Evolutionary conservation across 2,797 vertebrate species (phyloP).

Genomic region (Gymnocypris eckloni): DNA sequence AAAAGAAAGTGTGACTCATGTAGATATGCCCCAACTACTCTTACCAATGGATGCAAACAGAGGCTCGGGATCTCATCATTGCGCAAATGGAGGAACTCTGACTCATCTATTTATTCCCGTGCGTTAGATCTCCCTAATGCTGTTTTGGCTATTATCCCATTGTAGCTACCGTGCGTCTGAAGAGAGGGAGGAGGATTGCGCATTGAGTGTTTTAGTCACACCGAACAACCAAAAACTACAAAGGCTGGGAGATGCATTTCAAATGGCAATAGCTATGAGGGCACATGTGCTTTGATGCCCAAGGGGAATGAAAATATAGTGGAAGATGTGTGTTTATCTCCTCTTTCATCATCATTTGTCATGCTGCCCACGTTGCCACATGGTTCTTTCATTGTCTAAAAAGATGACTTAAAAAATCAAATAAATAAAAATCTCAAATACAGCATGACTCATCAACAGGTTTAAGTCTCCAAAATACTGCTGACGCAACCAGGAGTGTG

Average conservation of each 20-base stretch:
- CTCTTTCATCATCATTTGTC: not conserved
- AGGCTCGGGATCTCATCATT: conserved; percentile 63
- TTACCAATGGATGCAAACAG: conserved; percentile 55
- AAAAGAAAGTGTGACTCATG: conserved; percentile 56
- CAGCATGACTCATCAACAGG: conserved; percentile 15
- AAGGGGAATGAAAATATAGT: conserved; percentile 27
- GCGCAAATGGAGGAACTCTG: conserved; percentile 76
- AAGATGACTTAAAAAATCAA: not conserved
- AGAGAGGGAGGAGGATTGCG: conserved; percentile 71
- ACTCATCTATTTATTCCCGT: conserved; percentile 84
- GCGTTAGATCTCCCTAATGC: conserved; percentile 80
- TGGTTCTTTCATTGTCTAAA: not conserved
- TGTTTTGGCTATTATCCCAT: conserved; percentile 80
- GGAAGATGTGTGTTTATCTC: conserved; percentile 6
- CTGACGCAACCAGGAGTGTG: conserved; percentile 26
- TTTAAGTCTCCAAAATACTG: not conserved
- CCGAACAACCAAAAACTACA: conserved; percentile 77
- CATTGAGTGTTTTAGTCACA: conserved; percentile 83
- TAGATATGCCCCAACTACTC: conserved; percentile 49
- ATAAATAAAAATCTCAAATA: conserved; percentile 12
- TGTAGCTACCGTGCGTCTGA: conserved; percentile 71
- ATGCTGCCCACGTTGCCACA: not conserved
- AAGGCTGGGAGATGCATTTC: conserved; percentile 72
- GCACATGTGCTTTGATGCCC: conserved; percentile 61
- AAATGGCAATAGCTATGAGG: conserved; percentile 67